Evolutionary conservation across 1,140 invertebrate species (phyloP).

Genomic region (Drosophila persimilis): DNA sequence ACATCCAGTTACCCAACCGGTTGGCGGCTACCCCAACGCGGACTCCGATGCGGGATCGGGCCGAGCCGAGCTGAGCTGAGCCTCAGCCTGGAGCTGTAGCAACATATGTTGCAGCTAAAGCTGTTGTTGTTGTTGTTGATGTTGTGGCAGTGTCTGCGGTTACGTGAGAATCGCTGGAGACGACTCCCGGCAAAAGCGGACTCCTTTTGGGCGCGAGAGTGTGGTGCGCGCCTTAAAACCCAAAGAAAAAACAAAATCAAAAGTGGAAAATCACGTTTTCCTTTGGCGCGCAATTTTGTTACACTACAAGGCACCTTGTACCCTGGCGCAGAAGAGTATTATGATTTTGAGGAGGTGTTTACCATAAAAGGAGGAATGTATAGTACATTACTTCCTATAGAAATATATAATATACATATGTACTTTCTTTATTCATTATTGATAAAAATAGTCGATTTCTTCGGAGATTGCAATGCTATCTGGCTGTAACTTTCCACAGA

Average conservation of each 20-base stretch:
- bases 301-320: slow-evolving; percentile 14
- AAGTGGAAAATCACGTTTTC: slow-evolving; percentile 78
- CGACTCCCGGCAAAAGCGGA: slow-evolving; percentile 23
- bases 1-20: slow-evolving; percentile 57
- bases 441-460: too few species aligned
- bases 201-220: slow-evolving; percentile 63
- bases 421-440: too few species aligned
- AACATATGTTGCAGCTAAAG: slow-evolving; percentile 54
- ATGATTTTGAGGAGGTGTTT: not conserved
- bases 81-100: slow-evolving; percentile 26
- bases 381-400: too few species aligned
- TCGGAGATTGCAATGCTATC: too few species aligned
- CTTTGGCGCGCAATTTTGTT: slow-evolving; percentile 70
- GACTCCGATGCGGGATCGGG: slow-evolving; percentile 2
- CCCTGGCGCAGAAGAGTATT: slow-evolving; percentile 1
- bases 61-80: too few species aligned
- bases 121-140: slow-evolving; percentile 29
- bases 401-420: too few species aligned
- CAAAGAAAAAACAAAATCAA: slow-evolving; percentile 48
- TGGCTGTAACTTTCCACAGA: too few species aligned
- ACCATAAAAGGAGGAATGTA: too few species aligned
- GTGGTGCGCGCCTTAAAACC: slow-evolving; percentile 39
- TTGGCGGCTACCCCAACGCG: slow-evolving; percentile 10
- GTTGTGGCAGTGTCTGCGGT: slow-evolving; percentile 36
- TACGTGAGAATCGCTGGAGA: slow-evolving; percentile 67